Conservation (phyloP, 2,888 invertebrate genomes). For the Podotricha telesiphe region DNA sequence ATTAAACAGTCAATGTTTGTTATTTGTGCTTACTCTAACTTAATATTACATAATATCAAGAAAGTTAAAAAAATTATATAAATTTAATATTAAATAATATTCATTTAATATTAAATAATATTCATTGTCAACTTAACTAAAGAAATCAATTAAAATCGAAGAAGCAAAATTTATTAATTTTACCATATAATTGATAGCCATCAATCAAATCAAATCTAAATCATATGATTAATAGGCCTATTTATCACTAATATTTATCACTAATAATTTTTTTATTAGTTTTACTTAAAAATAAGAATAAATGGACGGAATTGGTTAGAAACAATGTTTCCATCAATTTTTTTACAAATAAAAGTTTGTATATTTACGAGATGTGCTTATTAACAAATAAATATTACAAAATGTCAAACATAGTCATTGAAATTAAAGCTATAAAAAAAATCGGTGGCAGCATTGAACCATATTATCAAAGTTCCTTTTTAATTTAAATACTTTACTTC, state of each 20-base stretch:
- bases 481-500: no score
- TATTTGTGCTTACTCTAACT: constrained; percentile 18
- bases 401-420: neutral
- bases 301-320: neutral
- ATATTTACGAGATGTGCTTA: neutral
- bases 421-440: constrained; percentile 10
- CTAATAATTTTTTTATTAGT: no score
- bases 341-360: neutral
- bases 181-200: no score
- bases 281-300: neutral
- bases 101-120: no score
- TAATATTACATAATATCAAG: neutral
- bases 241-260: no score
- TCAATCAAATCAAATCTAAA: no score
- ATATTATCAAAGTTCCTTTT: neutral
- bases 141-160: neutral
- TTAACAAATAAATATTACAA: neutral
- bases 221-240: no score
- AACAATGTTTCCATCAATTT: neutral
- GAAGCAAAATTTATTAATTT: neutral
- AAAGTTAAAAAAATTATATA: no score
- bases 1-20: constrained; percentile 2
- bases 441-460: neutral
- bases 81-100: no score
- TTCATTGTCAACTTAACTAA: no score